Conservation (phyloP, 2,797 vertebrate genomes). For the Acrossocheilus fasciatus region DNA sequence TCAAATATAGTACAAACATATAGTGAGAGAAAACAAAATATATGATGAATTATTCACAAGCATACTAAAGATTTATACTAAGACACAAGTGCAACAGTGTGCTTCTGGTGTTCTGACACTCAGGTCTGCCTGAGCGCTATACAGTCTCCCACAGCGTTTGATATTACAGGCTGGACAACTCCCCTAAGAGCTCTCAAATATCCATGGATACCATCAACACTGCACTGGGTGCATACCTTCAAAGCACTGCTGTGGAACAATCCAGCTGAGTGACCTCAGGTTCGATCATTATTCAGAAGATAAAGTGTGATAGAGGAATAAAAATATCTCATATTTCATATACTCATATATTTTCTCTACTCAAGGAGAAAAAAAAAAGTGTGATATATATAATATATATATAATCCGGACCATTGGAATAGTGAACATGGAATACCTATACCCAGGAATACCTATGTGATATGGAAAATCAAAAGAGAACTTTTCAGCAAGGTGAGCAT, state of each 20-base stretch:
- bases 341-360: background rate
- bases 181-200: conserved; percentile 30
- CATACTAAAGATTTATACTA: background rate
- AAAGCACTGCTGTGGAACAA: conserved; percentile 10
- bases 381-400: too few species aligned
- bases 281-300: background rate
- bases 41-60: background rate
- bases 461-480: background rate
- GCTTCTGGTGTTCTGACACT: conserved; percentile 29
- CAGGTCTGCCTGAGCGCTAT: conserved; percentile 13
- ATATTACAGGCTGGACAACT: conserved; percentile 44
- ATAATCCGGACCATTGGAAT: background rate
- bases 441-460: background rate
- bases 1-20: background rate
- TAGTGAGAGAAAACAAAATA: background rate
- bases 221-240: conserved; percentile 14
- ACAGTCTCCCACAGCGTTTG: conserved; percentile 32
- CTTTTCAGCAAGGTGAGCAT: conserved; percentile 24
- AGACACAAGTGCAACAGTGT: background rate
- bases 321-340: background rate
- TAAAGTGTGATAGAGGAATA: background rate
- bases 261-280: background rate
- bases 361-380: background rate
- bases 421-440: background rate
- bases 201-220: conserved; percentile 62